These are phyloP conservation scores for Agriopis aurantiaria DNA, from an alignment of 2,888 invertebrate genomes.

Conservation along the genomic window DNA sequence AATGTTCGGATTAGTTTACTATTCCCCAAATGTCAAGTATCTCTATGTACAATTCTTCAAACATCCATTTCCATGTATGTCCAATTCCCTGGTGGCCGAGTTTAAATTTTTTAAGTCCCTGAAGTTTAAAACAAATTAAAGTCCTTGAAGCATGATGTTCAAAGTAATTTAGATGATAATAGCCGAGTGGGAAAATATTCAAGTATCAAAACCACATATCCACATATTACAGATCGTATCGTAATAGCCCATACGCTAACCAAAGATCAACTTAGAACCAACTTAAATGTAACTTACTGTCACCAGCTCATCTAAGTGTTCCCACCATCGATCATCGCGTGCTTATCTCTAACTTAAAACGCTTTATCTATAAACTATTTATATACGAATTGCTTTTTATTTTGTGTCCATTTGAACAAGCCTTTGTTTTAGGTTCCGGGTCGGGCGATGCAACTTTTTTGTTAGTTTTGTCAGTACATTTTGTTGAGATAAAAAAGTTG, in stretches of 20 bases:
- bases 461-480: conserved; percentile 18
- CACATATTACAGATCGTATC: conserved; percentile 67
- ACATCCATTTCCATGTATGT: no score
- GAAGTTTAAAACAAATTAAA: no score
- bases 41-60: no score
- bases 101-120: no score
- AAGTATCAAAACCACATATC: conserved; percentile 63
- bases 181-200: neutral
- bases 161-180: no score
- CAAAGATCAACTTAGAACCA: conserved; percentile 69
- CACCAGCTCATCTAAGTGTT: conserved; percentile 72
- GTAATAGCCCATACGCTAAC: conserved; percentile 70
- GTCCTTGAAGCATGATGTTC: no score
- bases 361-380: conserved; percentile 77
- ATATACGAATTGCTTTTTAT: conserved; percentile 66
- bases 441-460: conserved; percentile 36
- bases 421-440: conserved; percentile 60
- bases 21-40: no score
- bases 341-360: conserved; percentile 80
- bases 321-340: conserved; percentile 83
- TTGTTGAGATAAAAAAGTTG: conserved; percentile 18
- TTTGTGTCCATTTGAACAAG: conserved; percentile 44
- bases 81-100: no score
- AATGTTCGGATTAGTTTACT: no score
- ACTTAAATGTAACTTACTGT: conserved; percentile 82